Percentiles rank a stretch among this genome's conserved stretches.
phyloP scores from a whole-genome alignment of 2,888 invertebrate genomes.

The Cheiracanthium punctorium region DNA sequence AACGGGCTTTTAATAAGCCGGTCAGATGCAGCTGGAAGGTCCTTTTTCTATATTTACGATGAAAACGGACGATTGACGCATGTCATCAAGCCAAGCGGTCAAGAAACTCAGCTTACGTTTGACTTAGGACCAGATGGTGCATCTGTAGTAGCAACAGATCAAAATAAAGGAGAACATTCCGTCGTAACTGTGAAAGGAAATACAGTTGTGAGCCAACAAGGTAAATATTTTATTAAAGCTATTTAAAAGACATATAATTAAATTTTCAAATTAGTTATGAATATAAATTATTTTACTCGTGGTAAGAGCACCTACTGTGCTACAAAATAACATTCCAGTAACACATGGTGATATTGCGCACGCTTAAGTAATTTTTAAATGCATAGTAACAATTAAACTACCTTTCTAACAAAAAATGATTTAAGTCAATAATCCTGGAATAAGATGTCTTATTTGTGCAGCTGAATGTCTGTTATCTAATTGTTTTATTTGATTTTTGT shows the following conservation, averaged over 20 bases:
- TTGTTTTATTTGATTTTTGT: too few species aligned
- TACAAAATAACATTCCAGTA: too few species aligned
- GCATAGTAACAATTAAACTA: too few species aligned
- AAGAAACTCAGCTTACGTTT: conserved; percentile 90
- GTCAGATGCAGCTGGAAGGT: conserved; percentile 83
- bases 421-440: too few species aligned
- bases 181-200: conserved; percentile 89
- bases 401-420: too few species aligned
- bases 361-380: too few species aligned
- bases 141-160: conserved; percentile 79
- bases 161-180: conserved; percentile 61
- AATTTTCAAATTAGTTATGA: background rate
- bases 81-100: conserved; percentile 96
- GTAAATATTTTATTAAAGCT: conserved; percentile 72
- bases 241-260: background rate
- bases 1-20: conserved; percentile 85
- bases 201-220: conserved; percentile 87
- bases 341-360: too few species aligned
- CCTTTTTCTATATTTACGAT: conserved; percentile 92
- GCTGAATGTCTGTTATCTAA: too few species aligned
- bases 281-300: background rate
- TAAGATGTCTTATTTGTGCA: too few species aligned
- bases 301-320: background rate
- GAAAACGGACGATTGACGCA: conserved; percentile 93
- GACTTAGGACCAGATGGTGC: conserved; percentile 93